phyloP scores from a whole-genome alignment of 2,888 invertebrate genomes.

The Ectemnius cavifrons region DNA sequence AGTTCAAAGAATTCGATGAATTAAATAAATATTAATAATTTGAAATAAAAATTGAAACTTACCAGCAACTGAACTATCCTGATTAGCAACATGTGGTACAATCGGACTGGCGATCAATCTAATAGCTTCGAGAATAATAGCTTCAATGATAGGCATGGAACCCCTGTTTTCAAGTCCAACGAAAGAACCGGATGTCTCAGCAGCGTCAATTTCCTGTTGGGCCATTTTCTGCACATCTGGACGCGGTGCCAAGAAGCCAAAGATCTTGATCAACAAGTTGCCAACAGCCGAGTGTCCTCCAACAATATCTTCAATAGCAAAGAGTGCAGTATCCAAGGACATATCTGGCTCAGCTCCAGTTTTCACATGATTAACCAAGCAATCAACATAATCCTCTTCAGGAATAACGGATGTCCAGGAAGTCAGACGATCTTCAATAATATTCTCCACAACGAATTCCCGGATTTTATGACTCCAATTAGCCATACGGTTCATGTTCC shows the following conservation, averaged over 20 bases:
- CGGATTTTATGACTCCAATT: constrained; percentile 80
- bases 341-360: constrained; percentile 76
- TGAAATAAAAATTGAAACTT: constrained; percentile 57
- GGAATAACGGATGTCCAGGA: constrained; percentile 69
- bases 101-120: constrained; percentile 84
- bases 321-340: constrained; percentile 80
- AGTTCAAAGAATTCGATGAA: too few species aligned
- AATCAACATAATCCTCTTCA: constrained; percentile 81
- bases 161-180: constrained; percentile 78
- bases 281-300: constrained; percentile 84
- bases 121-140: constrained; percentile 82
- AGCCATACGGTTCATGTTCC: constrained; percentile 79
- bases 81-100: constrained; percentile 84
- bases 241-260: constrained; percentile 80
- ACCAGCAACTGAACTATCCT: constrained; percentile 83
- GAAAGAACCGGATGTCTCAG: constrained; percentile 53
- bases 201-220: constrained; percentile 80
- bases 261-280: constrained; percentile 81
- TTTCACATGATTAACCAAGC: constrained; percentile 80
- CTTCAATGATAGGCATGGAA: constrained; percentile 82
- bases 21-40: too few species aligned
- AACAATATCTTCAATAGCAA: constrained; percentile 79
- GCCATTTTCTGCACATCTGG: constrained; percentile 80
- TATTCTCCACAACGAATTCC: constrained; percentile 79
- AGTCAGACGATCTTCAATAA: constrained; percentile 79